phyloP scores from a whole-genome alignment of 2,113 vertebrate genomes.

The Salvator merianae region DNA sequence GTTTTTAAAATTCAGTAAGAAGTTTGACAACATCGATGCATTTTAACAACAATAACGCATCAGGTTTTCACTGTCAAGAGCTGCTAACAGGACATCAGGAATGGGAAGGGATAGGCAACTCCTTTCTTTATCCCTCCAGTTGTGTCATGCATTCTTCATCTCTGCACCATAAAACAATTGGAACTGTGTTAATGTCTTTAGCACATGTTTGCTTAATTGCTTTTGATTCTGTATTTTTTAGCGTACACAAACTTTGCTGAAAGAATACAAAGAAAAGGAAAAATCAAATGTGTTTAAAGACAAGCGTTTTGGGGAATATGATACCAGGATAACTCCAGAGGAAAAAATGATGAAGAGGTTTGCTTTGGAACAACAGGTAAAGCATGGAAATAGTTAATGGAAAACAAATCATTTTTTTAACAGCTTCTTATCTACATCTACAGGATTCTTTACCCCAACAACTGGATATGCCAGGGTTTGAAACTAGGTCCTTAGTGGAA shows the following conservation, averaged over 20 bases:
- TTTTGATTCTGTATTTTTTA: slow-evolving; percentile 57
- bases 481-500: no score
- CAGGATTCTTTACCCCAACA: no score
- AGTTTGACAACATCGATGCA: no score
- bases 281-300: slow-evolving; percentile 88
- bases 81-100: no score
- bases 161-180: no score
- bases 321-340: slow-evolving; percentile 83
- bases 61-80: no score
- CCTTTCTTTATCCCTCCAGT: no score
- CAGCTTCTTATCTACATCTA: neutral
- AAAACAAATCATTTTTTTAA: neutral
- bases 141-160: no score
- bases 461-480: no score
- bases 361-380: slow-evolving; percentile 92
- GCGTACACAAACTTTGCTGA: slow-evolving; percentile 91
- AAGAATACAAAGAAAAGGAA: slow-evolving; percentile 88
- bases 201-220: neutral
- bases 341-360: slow-evolving; percentile 95
- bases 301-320: slow-evolving; percentile 90
- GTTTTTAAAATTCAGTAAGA: no score
- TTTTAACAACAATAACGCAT: no score
- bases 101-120: no score
- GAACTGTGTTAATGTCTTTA: neutral
- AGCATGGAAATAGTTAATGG: neutral